Conservation (phyloP, 1,140 invertebrate genomes). For the Amphibalanus amphitrite region DNA sequence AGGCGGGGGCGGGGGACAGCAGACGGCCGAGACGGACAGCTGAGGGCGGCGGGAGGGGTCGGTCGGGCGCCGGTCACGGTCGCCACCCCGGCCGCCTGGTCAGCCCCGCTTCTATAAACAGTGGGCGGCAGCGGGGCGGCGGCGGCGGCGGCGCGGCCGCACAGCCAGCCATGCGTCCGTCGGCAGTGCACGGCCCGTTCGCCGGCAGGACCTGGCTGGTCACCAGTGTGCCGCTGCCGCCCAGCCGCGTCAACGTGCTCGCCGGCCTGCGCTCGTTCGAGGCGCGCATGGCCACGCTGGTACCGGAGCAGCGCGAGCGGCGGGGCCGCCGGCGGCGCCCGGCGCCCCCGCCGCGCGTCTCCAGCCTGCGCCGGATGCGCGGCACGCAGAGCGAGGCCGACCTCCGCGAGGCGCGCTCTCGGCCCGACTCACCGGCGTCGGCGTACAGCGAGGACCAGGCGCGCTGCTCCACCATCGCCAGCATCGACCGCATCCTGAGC, state of each 20-base stretch:
- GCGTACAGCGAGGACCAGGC: background rate
- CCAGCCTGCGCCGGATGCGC: background rate
- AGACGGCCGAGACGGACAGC: no score
- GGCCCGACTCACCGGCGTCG: background rate
- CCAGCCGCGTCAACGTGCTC: background rate
- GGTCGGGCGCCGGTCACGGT: background rate
- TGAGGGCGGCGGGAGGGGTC: no score
- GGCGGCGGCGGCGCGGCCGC: no score
- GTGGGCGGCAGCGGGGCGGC: no score
- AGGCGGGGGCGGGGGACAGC: no score
- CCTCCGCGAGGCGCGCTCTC: background rate
- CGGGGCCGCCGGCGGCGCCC: no score
- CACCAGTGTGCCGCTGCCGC: background rate
- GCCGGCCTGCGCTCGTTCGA: slow-evolving; percentile 1
- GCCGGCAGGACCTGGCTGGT: background rate
- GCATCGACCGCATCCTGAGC: background rate
- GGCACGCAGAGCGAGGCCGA: background rate
- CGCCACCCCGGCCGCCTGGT: background rate
- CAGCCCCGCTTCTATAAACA: background rate
- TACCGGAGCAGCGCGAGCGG: background rate
- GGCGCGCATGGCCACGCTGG: background rate
- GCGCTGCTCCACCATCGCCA: background rate
- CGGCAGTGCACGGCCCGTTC: background rate
- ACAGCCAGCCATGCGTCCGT: background rate
- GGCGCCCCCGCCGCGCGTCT: background rate